Base-by-base conservation (phyloP, 1,140 invertebrate genomes). In the Eupristina koningsbergeri region DNA sequence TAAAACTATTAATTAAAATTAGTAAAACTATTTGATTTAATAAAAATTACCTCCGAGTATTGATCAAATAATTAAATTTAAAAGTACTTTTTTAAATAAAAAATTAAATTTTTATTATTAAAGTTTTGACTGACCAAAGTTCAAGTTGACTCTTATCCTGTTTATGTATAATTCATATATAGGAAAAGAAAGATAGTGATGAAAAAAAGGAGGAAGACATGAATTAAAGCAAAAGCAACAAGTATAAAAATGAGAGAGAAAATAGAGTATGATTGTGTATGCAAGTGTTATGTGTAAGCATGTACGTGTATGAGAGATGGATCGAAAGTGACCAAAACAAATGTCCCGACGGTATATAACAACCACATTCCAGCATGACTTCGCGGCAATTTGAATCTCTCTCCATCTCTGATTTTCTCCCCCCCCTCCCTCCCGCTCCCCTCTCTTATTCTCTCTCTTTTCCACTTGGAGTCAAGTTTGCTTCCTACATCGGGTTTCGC, bases 361-460 rank as follows among this genome's bases (percentile, higher is more conserved):
- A 88, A 87, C 85, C 86, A 83, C 88, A 88, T 88, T 88, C 88
- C 87, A 86, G 29, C 80, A 86, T 77, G 69, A 79, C 69, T 81
- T 84, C 71, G 81, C 87, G 87, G 86, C 87, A 88, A 88, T 87
- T 88, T 87, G 85, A 88, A 87, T 88, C 71, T 85, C 74, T 86
- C 81, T 79, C 67, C 81, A 83, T 81, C 63, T 84, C 80, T 81
- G 58, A 82, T 76, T 73, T 74, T 77, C 81, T 80, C 74, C 47
- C 53, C n/a, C 45, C 34, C 29, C 45, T 34, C 81, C 63, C 71
- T 61, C 74, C 63, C 61, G 29, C 41, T 41, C 73, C 74, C n/a
- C 69, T 73, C 36, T 84, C 74, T 83, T 73, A 78, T 73, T 79
- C 80, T 71, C 80, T 67, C 77, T n/a, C n/a, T n/a, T n/a, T 64